phyloP scores from a whole-genome alignment of 2,888 invertebrate species.

The Dryobota labecula region DNA sequence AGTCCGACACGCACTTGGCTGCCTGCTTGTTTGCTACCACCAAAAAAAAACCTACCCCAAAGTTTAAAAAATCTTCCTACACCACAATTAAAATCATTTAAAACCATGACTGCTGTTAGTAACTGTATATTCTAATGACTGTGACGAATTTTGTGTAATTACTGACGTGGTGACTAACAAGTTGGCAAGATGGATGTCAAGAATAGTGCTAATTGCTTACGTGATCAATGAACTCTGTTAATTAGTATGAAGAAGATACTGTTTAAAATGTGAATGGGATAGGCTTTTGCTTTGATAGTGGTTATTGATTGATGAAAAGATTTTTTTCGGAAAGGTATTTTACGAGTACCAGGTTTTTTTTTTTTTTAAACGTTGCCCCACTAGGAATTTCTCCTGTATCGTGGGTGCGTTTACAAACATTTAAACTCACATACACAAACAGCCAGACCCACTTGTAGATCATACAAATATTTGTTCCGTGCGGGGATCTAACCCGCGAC shows the following conservation, averaged over 20 bases:
- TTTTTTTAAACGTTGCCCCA: no score
- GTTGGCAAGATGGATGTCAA: constrained; percentile 30
- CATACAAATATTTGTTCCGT: no score
- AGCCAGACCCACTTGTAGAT: no score
- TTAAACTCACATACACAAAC: no score
- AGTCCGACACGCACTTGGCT: no score
- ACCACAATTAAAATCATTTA: background rate
- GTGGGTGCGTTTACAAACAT: no score
- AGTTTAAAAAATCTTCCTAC: background rate
- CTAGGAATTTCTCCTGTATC: no score
- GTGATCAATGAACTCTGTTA: constrained; percentile 56
- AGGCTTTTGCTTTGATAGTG: background rate
- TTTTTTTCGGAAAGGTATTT: no score
- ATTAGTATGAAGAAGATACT: constrained; percentile 15
- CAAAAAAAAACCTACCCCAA: background rate
- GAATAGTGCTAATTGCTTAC: constrained; percentile 44
- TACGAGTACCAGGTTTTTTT: no score
- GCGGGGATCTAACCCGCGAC: no score
- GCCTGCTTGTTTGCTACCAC: background rate
- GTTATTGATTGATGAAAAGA: background rate
- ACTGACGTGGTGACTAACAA: constrained; percentile 36
- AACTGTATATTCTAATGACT: constrained; percentile 31
- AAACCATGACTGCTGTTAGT: constrained; percentile 4
- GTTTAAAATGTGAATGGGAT: background rate
- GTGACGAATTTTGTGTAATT: constrained; percentile 52